phyloP scores from a whole-genome alignment of 1,140 invertebrate species.

The Bombus balteatus region DNA sequence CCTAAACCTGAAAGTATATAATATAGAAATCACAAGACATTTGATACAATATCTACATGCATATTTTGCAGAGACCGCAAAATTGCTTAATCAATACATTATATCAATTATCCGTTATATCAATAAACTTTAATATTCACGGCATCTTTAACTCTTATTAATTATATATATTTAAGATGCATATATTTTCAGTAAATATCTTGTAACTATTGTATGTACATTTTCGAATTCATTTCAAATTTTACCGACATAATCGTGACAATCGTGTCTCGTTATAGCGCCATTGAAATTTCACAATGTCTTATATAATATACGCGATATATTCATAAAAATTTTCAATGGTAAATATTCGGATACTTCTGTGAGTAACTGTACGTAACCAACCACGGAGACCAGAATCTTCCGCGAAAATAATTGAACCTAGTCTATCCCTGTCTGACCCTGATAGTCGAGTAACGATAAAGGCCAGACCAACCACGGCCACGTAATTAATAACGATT shows the following conservation, averaged over 20 bases:
- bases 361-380: background rate
- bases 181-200: background rate
- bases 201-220: background rate
- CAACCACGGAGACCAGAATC: background rate
- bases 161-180: no score
- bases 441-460: slow-evolving; percentile 37
- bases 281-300: background rate
- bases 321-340: background rate
- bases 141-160: background rate
- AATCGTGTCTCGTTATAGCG: background rate
- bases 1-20: background rate
- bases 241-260: no score
- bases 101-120: background rate
- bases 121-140: background rate
- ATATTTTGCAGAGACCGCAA: background rate
- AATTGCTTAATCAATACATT: background rate
- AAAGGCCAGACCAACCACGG: background rate
- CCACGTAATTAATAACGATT: slow-evolving; percentile 57
- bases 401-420: slow-evolving; percentile 49
- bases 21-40: background rate
- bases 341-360: background rate
- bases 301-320: background rate
- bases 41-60: background rate
- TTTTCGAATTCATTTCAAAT: background rate
- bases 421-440: background rate